Evolutionary conservation across 2,888 invertebrate species (phyloP).

Genomic region (Hirtodrosophila confusa): DNA sequence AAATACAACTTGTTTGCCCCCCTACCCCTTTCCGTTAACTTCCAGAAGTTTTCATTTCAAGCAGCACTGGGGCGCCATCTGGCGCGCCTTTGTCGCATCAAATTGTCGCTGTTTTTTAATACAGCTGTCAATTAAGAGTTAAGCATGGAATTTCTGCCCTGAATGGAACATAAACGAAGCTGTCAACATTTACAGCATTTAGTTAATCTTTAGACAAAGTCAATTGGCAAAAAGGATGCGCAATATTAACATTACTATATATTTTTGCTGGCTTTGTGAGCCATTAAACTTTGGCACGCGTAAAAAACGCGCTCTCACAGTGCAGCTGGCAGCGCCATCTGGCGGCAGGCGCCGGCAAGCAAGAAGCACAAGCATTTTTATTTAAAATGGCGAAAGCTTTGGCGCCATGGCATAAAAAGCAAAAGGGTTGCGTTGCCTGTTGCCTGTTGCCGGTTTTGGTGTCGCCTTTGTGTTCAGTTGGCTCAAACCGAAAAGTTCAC

Average conservation of each 20-base stretch:
- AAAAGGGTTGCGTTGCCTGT: slow-evolving; percentile 64
- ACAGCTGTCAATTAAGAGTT: background rate
- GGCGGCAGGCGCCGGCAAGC: slow-evolving; percentile 47
- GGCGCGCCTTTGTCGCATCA: slow-evolving; percentile 25
- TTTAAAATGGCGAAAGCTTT: slow-evolving; percentile 78
- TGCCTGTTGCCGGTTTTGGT: slow-evolving; percentile 2
- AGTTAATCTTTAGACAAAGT: too few species aligned
- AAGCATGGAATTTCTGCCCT: too few species aligned
- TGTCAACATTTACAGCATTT: too few species aligned
- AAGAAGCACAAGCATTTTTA: slow-evolving; percentile 63
- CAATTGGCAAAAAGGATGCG: too few species aligned
- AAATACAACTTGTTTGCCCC: too few species aligned
- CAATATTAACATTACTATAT: background rate
- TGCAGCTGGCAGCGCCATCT: slow-evolving; percentile 52
- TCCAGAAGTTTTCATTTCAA: slow-evolving; percentile 2
- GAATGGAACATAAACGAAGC: too few species aligned
- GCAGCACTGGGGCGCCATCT: slow-evolving; percentile 46
- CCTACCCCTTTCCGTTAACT: slow-evolving; percentile 1
- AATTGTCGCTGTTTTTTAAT: slow-evolving; percentile 10
- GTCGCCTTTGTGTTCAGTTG: slow-evolving; percentile 29
- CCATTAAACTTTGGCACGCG: slow-evolving; percentile 10
- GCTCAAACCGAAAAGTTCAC: slow-evolving; percentile 28
- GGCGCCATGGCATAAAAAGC: slow-evolving; percentile 75
- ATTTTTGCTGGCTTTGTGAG: background rate
- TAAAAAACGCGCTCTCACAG: slow-evolving; percentile 18